A percentile compares a stretch with the other conserved stretches of the same genome.
phyloP scores from a whole-genome alignment of 2,797 vertebrate species.

The Capromys pilorides region DNA sequence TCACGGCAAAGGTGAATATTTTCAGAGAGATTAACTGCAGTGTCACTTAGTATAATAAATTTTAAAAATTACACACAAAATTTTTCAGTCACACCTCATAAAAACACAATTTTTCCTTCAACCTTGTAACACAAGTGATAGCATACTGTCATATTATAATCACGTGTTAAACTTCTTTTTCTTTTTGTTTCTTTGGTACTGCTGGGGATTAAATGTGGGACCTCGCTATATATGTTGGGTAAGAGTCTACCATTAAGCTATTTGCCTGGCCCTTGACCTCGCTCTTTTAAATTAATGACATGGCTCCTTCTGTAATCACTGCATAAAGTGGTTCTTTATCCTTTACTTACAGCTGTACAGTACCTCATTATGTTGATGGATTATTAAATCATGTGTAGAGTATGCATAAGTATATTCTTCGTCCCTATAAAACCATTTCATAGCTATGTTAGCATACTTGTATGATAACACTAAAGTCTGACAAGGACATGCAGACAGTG shows the following conservation, averaged over 20 bases:
- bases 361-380: not conserved
- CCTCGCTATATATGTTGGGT: not conserved
- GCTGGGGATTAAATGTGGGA: not conserved
- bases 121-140: not conserved
- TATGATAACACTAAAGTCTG: not conserved
- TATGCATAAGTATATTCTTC: not conserved
- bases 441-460: not conserved
- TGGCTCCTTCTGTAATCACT: not conserved
- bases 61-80: not conserved
- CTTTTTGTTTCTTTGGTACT: not conserved
- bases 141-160: not conserved
- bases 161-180: not conserved
- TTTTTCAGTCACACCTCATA: not conserved
- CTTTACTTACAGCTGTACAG: not conserved
- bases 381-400: not conserved
- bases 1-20: not conserved
- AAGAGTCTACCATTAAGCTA: not conserved
- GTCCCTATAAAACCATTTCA: constrained; percentile 15
- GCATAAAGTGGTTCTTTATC: not conserved
- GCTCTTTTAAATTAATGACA: constrained; percentile 10
- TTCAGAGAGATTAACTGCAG: not conserved
- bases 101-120: not conserved
- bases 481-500: not conserved
- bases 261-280: not conserved
- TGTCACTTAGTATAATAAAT: not conserved